Percentiles rank a stretch among this genome's conserved stretches.
phyloP scores from a whole-genome alignment of 2,888 invertebrate species.

The Drosophila meridionalis region DNA sequence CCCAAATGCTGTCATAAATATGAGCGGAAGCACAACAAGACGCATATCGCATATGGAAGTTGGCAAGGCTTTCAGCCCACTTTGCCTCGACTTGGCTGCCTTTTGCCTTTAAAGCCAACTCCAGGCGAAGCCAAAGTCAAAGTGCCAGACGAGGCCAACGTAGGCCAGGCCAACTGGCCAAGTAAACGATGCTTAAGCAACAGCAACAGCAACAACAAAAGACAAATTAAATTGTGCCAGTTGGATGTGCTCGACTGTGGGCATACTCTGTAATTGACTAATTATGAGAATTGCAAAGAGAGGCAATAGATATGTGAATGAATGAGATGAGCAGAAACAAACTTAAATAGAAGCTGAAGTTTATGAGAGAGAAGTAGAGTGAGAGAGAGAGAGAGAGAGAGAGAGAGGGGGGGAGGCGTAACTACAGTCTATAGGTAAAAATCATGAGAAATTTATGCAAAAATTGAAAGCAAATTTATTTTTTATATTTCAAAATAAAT shows the following conservation, averaged over 20 bases:
- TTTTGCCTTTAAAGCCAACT: constrained; percentile 34
- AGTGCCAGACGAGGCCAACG: constrained; percentile 13
- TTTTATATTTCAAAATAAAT: background rate
- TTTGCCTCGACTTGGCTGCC: constrained; percentile 19
- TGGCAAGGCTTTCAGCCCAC: constrained; percentile 33
- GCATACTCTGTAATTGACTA: background rate
- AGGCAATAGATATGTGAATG: background rate
- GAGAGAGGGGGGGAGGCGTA: background rate
- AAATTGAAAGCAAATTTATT: background rate
- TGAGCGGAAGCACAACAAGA: constrained; percentile 10
- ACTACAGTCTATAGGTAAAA: background rate
- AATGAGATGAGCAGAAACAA: background rate
- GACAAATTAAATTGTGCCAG: background rate
- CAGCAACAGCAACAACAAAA: constrained; percentile 4
- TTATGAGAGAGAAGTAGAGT: background rate
- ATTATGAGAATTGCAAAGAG: background rate
- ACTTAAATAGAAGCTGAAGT: background rate
- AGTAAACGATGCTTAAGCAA: constrained; percentile 41
- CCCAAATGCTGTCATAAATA: constrained; percentile 44
- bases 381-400: background rate
- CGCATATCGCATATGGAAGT: constrained; percentile 37
- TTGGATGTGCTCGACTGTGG: background rate
- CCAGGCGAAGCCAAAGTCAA: constrained; percentile 38
- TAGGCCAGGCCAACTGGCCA: constrained; percentile 43
- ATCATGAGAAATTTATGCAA: background rate